phyloP scores from a whole-genome alignment of 2,113 vertebrate species.

The Heterotilapia buettikoferi region DNA sequence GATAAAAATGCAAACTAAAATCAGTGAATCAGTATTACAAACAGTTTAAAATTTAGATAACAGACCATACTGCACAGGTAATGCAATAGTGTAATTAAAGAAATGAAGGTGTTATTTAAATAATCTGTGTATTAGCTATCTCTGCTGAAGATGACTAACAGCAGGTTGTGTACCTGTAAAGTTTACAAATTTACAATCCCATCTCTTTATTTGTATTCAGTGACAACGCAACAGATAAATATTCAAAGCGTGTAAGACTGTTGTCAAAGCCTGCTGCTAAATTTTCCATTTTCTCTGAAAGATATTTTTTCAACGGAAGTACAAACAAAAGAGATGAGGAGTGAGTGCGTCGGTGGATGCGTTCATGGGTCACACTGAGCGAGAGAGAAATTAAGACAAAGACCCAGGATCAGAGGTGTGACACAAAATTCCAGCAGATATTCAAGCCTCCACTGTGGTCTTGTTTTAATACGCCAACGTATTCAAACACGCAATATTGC shows the following conservation, averaged over 20 bases:
- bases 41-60: background rate
- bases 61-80: background rate
- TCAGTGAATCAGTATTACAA: background rate
- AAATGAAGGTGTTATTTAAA: background rate
- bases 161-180: background rate
- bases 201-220: background rate
- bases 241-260: background rate
- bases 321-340: background rate
- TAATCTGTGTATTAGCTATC: background rate
- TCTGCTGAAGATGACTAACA: background rate
- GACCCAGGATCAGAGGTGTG: background rate
- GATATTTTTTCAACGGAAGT: background rate
- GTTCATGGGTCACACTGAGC: background rate
- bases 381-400: background rate
- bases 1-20: background rate
- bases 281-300: background rate
- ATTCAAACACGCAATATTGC: background rate
- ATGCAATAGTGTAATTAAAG: background rate
- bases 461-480: background rate
- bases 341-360: fast-evolving
- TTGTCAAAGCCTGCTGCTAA: background rate
- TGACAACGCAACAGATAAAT: background rate
- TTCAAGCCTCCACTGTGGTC: background rate
- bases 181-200: background rate
- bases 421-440: background rate